Evolutionary conservation across 2,888 invertebrate species (phyloP).

Genomic region (Temnothorax rugatulus): DNA sequence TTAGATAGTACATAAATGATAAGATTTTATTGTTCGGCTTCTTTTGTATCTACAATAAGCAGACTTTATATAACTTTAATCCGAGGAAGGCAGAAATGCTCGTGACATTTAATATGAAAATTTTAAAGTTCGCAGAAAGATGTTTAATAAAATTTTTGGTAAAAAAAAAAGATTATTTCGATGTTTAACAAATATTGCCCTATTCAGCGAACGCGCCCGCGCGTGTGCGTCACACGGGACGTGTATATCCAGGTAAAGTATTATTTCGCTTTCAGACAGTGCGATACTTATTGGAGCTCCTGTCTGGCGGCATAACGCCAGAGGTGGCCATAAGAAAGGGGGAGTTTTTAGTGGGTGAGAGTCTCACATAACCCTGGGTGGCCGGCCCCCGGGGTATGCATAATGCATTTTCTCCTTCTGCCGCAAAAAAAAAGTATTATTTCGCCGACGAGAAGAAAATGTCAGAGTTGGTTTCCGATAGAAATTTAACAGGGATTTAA

Average conservation of each 20-base stretch:
- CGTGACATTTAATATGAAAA: constrained; percentile 1
- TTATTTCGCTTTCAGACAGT: neutral
- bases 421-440: no score
- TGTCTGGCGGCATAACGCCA: no score
- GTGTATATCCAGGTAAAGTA: neutral
- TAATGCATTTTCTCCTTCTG: no score
- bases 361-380: no score
- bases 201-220: neutral
- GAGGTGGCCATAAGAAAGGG: no score
- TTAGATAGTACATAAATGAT: neutral
- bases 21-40: neutral
- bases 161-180: neutral
- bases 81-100: no score
- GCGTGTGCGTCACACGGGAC: neutral
- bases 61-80: neutral
- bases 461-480: constrained; percentile 18
- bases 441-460: neutral
- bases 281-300: no score
- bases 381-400: no score
- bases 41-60: neutral
- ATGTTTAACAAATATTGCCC: neutral
- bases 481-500: constrained; percentile 21
- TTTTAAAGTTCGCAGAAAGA: neutral
- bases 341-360: no score
- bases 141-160: neutral